A percentile compares a stretch with the other conserved stretches of the same genome.
Conservation (phyloP, 2,888 invertebrate species). For the Dermolepida albohirtum region DNA sequence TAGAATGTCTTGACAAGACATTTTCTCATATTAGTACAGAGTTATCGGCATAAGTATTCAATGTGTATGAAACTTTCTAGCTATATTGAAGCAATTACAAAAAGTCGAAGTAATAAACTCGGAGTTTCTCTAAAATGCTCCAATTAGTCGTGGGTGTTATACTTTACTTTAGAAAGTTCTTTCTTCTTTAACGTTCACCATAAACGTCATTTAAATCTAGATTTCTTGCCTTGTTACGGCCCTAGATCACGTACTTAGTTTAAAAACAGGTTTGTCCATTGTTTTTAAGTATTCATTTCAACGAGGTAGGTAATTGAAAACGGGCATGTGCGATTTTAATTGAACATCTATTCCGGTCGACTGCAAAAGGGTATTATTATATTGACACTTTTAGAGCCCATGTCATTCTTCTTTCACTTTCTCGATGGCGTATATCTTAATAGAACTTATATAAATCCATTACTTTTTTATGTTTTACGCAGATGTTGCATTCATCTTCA, state of each 20-base stretch:
- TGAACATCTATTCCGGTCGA: slow-evolving; percentile 25
- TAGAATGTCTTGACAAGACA: slow-evolving; percentile 8
- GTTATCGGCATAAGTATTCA: neutral
- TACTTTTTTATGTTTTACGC: no score
- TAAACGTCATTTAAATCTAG: slow-evolving; percentile 50
- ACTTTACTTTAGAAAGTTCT: slow-evolving; percentile 61
- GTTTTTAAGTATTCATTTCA: slow-evolving; percentile 37
- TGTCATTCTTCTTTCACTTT: slow-evolving; percentile 20
- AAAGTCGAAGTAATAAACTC: slow-evolving; percentile 35
- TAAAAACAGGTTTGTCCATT: slow-evolving; percentile 29
- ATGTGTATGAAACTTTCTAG: slow-evolving; percentile 35
- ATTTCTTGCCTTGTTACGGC: slow-evolving; percentile 25
- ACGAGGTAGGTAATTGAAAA: slow-evolving; percentile 10
- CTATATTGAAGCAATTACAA: slow-evolving; percentile 40
- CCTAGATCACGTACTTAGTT: slow-evolving; percentile 30
- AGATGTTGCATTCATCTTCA: no score
- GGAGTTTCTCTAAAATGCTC: slow-evolving; percentile 53
- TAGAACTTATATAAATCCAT: no score
- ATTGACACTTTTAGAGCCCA: neutral
- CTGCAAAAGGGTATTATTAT: slow-evolving; percentile 19
- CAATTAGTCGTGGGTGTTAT: slow-evolving; percentile 60
- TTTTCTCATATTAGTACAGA: slow-evolving; percentile 21
- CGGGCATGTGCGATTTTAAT: slow-evolving; percentile 17
- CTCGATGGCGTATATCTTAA: neutral
- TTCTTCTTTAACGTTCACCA: slow-evolving; percentile 56